Evolutionary conservation across 2,797 vertebrate species (phyloP).

Genomic region (Gila robusta): DNA sequence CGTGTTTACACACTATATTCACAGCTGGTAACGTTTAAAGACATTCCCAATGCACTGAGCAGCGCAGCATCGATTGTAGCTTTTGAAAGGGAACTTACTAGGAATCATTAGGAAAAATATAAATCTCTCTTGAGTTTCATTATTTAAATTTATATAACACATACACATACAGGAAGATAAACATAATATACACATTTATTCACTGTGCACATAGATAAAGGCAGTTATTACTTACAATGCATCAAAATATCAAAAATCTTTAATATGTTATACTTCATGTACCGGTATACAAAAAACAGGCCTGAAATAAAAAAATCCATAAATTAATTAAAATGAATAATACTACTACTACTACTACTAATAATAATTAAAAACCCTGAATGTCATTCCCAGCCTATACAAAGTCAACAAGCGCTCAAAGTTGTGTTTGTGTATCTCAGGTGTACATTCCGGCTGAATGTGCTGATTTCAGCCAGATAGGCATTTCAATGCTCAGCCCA

Average conservation of each 20-base stretch:
- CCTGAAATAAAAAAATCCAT: neutral
- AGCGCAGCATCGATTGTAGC: too few species aligned
- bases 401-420: neutral
- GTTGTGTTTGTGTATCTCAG: slow-evolving; percentile 13
- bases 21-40: too few species aligned
- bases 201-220: neutral
- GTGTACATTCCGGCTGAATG: neutral
- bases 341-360: neutral
- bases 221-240: neutral
- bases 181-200: neutral
- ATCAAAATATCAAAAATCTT: neutral
- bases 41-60: too few species aligned
- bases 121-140: neutral
- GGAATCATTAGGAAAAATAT: neutral
- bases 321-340: neutral
- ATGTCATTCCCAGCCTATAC: neutral
- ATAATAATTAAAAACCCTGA: neutral
- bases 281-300: neutral
- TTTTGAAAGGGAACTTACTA: too few species aligned
- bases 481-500: slow-evolving; percentile 66
- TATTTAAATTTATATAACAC: neutral
- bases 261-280: neutral
- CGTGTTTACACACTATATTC: too few species aligned
- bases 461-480: slow-evolving; percentile 10
- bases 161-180: neutral